Base-by-base conservation (phyloP, 2,888 invertebrate genomes). In the Drosophila diplacantha region DNA sequence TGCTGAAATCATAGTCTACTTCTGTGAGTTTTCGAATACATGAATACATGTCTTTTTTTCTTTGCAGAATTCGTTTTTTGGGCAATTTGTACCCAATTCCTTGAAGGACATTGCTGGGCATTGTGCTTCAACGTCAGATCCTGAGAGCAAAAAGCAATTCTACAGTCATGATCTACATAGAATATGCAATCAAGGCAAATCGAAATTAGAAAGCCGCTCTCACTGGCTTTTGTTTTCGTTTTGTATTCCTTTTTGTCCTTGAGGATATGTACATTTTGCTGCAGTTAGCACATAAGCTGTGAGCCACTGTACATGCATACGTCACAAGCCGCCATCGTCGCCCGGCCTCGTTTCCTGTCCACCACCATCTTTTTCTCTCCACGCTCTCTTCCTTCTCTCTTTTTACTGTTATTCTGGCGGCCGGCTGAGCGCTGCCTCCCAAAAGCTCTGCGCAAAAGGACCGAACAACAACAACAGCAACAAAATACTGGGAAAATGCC, bases 391-490 rank as follows among this genome's bases (percentile, higher is more conserved):
- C 9, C n/a, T 16, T 1, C 22, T 22, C 22, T 3, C 3, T 16
- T 43, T 22, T 9, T 1, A 14, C 20, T 39, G 39, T 14, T 22
- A 7, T 22, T 24, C 24, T 20, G 39, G n/a, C 20, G 18, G 29
- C 41, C 50, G 50, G 50, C 50, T 8, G 18, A 38, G 50, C 29
- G 2, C 47, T 14, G 8, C 9, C 32, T 9, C 5, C 14, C 24
- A 14, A 57, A 57, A 57, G 57, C 57, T 57, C 41, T 57, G 29
- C 34, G 34, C 26, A 41, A 54, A 57, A 57, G 57, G 57, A 46
- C 34, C 4, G 16, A 35, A 14, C 6, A 9, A 22, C 5, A 22
- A 22, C 5, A 22, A 22, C 7, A 26, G 31, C 18, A 18, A 18
- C 8, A 7, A 18, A 54, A 54, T 54, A 54, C 54, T 54, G 54